Evolutionary conservation across 2,113 vertebrate species (phyloP).

Genomic region (Paramormyrops kingsleyae): DNA sequence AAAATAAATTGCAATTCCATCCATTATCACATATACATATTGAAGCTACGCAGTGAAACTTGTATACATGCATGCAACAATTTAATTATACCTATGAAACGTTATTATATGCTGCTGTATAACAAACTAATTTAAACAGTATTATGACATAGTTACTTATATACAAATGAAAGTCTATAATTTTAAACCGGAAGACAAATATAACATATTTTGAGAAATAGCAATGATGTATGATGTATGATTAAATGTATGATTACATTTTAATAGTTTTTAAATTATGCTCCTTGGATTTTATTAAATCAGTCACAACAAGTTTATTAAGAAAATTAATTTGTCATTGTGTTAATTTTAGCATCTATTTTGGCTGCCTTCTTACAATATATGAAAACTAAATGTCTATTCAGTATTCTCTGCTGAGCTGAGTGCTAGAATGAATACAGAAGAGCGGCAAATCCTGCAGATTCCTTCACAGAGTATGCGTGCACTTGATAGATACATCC

Average conservation of each 20-base stretch:
- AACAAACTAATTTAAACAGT: background rate
- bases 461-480: background rate
- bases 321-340: background rate
- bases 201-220: background rate
- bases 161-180: background rate
- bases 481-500: background rate
- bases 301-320: background rate
- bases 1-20: background rate
- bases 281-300: background rate
- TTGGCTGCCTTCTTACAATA: background rate
- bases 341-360: background rate
- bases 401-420: background rate
- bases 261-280: background rate
- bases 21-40: background rate
- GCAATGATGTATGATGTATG: background rate
- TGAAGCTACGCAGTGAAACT: background rate
- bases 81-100: background rate
- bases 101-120: background rate
- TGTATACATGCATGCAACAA: background rate
- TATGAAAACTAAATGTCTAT: background rate
- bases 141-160: background rate
- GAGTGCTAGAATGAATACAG: background rate
- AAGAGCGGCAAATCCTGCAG: background rate
- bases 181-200: background rate
- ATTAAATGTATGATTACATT: background rate